Percentiles rank a stretch among this genome's conserved stretches.
These are phyloP conservation scores for Argyrosomus regius DNA, from an alignment of 2,797 vertebrate genomes.

Conservation along the genomic window DNA sequence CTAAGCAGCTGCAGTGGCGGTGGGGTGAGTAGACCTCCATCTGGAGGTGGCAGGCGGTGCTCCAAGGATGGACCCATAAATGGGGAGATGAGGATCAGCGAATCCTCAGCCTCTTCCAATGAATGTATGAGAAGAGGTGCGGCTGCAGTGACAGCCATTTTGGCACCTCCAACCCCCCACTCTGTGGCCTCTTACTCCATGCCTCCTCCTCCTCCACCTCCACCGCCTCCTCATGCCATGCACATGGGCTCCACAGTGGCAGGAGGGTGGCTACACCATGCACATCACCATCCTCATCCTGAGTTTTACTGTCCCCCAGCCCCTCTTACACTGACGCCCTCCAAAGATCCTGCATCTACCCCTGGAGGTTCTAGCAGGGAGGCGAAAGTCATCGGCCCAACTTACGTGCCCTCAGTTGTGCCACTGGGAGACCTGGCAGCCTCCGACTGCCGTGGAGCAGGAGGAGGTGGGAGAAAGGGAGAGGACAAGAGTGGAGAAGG, in stretches of 20 bases:
- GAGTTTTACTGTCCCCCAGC: conserved; percentile 83
- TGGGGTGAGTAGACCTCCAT: conserved; percentile 71
- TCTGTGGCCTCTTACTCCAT: conserved; percentile 91
- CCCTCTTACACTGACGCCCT: conserved; percentile 76
- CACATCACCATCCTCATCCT: conserved; percentile 85
- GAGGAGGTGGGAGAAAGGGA: conserved; percentile 79
- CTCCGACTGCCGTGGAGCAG: conserved; percentile 86
- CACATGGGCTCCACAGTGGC: conserved; percentile 81
- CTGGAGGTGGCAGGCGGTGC: conserved; percentile 79
- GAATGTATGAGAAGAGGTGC: conserved; percentile 90
- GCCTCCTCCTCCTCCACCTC: conserved; percentile 87
- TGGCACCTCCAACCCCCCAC: conserved; percentile 86
- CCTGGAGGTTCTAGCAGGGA: conserved; percentile 83
- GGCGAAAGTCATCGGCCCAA: conserved; percentile 89
- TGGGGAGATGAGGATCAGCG: conserved; percentile 86
- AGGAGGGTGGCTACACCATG: conserved; percentile 83
- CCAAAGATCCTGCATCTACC: conserved; percentile 86
- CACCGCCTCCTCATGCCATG: conserved; percentile 82
- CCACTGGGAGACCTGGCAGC: conserved; percentile 86
- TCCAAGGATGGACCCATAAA: conserved; percentile 87
- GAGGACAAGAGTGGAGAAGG: conserved; percentile 82
- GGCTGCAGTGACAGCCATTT: conserved; percentile 83
- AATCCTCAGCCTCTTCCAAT: conserved; percentile 83
- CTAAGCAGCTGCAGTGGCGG: conserved; percentile 81
- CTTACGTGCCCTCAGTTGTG: conserved; percentile 93